Percentiles rank a stretch among this genome's conserved stretches.
Evolutionary conservation across 2,888 invertebrate genomes (phyloP).

Genomic region (Caenorhabditis doughertyi): DNA sequence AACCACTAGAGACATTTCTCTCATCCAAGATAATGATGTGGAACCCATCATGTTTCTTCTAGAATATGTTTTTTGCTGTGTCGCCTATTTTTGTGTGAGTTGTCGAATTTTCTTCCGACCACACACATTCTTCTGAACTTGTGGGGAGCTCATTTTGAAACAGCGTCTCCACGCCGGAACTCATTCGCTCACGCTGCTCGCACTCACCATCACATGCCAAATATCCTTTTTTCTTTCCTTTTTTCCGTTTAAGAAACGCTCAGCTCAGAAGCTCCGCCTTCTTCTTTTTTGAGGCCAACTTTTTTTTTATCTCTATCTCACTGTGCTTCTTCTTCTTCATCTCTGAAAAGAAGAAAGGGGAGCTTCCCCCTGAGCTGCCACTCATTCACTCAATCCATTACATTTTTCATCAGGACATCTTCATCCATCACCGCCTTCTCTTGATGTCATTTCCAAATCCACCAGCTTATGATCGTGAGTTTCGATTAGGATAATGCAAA

Average conservation of each 20-base stretch:
- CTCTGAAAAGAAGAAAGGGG: conserved; percentile 20
- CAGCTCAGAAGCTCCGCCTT: conserved; percentile 31
- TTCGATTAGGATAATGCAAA: no score
- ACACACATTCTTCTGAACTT: conserved; percentile 1
- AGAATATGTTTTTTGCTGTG: not conserved
- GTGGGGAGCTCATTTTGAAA: conserved; percentile 21
- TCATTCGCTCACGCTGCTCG: conserved; percentile 52
- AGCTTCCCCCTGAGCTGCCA: conserved; percentile 5
- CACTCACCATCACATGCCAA: conserved; percentile 59
- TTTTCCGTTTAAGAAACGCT: conserved; percentile 55
- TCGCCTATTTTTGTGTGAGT: not conserved
- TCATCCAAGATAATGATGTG: not conserved
- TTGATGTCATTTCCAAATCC: conserved; percentile 48
- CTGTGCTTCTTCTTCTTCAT: conserved; percentile 26
- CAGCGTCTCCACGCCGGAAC: conserved; percentile 32
- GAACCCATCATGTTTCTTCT: conserved; percentile 4
- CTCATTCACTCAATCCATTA: conserved; percentile 21
- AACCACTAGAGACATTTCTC: conserved; percentile 18
- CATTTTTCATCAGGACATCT: conserved; percentile 23
- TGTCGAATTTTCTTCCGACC: conserved; percentile 6
- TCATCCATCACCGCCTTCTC: conserved; percentile 30
- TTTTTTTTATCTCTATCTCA: conserved; percentile 37
- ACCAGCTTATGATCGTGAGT: conserved; percentile 56
- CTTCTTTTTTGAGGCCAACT: conserved; percentile 8
- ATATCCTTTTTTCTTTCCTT: conserved; percentile 43